Evolutionary conservation across 2,113 vertebrate species (phyloP), one percentile per base, ranked within the genome.

Genomic region (Ceyx melanurus): DNA sequence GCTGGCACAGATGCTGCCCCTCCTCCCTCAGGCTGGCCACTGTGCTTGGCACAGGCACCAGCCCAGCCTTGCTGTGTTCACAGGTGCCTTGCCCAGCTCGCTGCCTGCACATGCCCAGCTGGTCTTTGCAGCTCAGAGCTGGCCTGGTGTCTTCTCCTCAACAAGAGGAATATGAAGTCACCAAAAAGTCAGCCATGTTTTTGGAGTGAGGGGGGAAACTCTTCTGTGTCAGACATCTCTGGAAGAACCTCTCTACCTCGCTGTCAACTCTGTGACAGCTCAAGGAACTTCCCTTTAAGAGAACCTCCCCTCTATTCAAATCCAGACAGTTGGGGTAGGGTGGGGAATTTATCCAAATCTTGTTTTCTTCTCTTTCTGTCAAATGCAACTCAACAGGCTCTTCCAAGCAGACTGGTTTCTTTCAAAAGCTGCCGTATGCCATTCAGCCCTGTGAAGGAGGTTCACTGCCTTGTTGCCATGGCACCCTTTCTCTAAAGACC

Each of bases 391-490:
- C 92, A 91, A 58, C 64, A 71, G 87, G 82, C 75, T 93, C 90
- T 88, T 92, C 89, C 75, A 76, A 83, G 86, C 92, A 93, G 92
- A 73, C 77, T 29, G 89, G 73, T 93, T 95, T 90, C 89, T 94
- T 95, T 94, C 94, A 89, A 94, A 95, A 92, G 57, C 94, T 90
- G 64, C 81, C 0, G 40, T 54, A 65, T 76, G 73, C 88, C 76
- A 92, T 92, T 95, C 89, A 88, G 94, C 88, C 78, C 81, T 90
- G 82, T 19, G 90, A 95, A 97, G 95, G 96, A 96, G 96, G 96
- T 96, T 97, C 90, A 35, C 87, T 94, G 96, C 94, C 81, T 93
- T 71, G 97, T 97, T 97, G 95, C 97, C 93, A 97, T 97, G 96
- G 96, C 68, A 96, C 50, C 97, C 85, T 86, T 94, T 93, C 96